These are phyloP conservation scores for Mystacides longicornis DNA, from an alignment of 2,888 invertebrate genomes.

Conservation along the genomic window DNA sequence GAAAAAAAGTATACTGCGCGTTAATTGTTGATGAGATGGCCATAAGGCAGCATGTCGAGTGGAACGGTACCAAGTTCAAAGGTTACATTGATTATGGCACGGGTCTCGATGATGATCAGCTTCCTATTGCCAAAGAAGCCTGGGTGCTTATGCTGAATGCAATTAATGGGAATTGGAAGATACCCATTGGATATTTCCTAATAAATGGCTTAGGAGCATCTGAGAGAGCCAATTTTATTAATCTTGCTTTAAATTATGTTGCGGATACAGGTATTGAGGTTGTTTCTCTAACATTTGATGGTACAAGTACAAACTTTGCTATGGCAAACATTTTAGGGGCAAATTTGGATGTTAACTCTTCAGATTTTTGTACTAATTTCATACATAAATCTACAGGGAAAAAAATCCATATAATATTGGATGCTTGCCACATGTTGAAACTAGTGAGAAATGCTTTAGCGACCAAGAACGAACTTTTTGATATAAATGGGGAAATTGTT, in stretches of 20 bases:
- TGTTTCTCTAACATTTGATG: slow-evolving; percentile 1
- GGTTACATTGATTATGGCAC: slow-evolving; percentile 3
- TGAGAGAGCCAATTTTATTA: not conserved
- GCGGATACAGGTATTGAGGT: not conserved
- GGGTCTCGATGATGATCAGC: not conserved
- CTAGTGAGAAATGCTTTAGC: slow-evolving; percentile 1
- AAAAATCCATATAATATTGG: too few relatives aligned
- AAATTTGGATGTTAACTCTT: not conserved
- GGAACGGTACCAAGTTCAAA: not conserved
- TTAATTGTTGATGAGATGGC: not conserved
- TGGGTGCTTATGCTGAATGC: not conserved
- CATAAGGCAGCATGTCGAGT: not conserved
- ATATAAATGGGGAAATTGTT: not conserved
- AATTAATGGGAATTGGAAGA: not conserved
- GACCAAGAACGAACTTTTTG: not conserved
- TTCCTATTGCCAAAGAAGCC: slow-evolving; percentile 3
- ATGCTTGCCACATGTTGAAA: not conserved
- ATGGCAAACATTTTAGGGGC: slow-evolving; percentile 1
- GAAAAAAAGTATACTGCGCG: not conserved
- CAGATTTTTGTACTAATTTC: too few relatives aligned
- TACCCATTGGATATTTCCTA: slow-evolving; percentile 1
- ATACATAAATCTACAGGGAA: too few relatives aligned
- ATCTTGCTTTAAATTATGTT: not conserved
- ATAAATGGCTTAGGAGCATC: not conserved
- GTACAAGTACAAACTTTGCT: not conserved